Base-by-base conservation (phyloP, 2,797 vertebrate genomes). In the Galagoides demidoff region DNA sequence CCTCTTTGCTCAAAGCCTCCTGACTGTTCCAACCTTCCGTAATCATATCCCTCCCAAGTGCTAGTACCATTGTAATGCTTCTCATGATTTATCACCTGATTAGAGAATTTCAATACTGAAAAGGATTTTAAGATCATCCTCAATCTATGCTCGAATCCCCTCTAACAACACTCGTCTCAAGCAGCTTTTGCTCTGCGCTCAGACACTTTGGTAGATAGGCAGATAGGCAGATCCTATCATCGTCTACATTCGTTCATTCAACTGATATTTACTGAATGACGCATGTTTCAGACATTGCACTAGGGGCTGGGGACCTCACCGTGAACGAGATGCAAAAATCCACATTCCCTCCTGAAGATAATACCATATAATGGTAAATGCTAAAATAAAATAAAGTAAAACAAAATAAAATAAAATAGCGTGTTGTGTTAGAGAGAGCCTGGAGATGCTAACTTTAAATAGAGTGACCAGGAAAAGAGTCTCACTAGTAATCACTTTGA, bases 401-500 rank as follows among this genome's bases (percentile, higher is more conserved):
- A 45, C 7, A 45, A 45, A 45, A 49, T 49, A 49, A 49, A 13
- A 49, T 49, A 49, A 49, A 49, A 49, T 49, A 49, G 49, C 13
- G 20, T 57, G 10, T 89, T 89, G n/a, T 59, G 5, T 89, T 61
- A 89, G 25, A 79, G 39, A 91, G 39, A 16, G 37, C 31, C 71
- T 31, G 5, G 71, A 85, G 31, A 71, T 76, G 23, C 12, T 84
- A 78, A 73, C 23, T 64, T 78, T 78, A 88, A 73, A 61, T 20
- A 68, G 45, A 17, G 4, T 82, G 45, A 25, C 19, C 59, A 82
- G 74, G 31, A 84, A 66, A 52, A 37, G 1, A 14, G 9, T 84
- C 7, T 85, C 22, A 4, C 23, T 78, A 92, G 71, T 57, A 95
- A 92, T 77, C 88, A 43, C 23, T 71, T 94, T 73, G 63, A 70